Evolutionary conservation across 2,888 invertebrate genomes (phyloP), one percentile per base, ranked within the genome.

Genomic region (Drosophila atripex): DNA sequence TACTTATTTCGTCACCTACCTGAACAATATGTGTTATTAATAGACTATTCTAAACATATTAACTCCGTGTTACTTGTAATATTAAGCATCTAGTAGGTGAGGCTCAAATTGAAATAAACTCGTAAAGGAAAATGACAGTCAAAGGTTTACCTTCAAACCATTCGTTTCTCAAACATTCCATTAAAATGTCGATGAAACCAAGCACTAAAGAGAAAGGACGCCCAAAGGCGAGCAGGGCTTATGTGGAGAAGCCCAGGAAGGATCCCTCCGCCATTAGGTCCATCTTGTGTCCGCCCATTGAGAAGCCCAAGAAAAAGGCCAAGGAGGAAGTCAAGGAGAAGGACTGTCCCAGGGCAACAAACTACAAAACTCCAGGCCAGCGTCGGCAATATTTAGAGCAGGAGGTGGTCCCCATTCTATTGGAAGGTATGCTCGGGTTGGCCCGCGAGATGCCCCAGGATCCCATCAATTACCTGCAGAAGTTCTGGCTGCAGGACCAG

Each of bases 351-450:
- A 52, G 32, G 1, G 8, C 61, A 0, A 4, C 39, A 0, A 30
- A 14, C 21, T 66, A 73, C 46, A 57, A 21, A 0, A 18, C 78
- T 1, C 16, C 21, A 0, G 60, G 18, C 3, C 74, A 86, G 18
- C 58, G 60, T 18, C 69, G 78, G 0, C n/a, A 8, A 0, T 78
- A 57, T 47, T 16, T 85, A 23, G 65, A 85, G 45, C 52, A 23
- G 12, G 60, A 76, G 12, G 85, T 75, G 51, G 71, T 82, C 11
- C 84, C 84, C 41, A 73, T 86, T 1, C 14, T 85, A 4, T 80
- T 86, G 82, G 75, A 85, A 47, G 84, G 84, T 5, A 70, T 85
- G 80, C 32, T 85, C 47, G 78, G 55, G 0, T 14, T 85, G 53
- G 80, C 87, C 2, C 82, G 85, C 0, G 78, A 80, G 1, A 59